phyloP scores from a whole-genome alignment of 2,113 vertebrate genomes.

The Myrmecobius fasciatus region DNA sequence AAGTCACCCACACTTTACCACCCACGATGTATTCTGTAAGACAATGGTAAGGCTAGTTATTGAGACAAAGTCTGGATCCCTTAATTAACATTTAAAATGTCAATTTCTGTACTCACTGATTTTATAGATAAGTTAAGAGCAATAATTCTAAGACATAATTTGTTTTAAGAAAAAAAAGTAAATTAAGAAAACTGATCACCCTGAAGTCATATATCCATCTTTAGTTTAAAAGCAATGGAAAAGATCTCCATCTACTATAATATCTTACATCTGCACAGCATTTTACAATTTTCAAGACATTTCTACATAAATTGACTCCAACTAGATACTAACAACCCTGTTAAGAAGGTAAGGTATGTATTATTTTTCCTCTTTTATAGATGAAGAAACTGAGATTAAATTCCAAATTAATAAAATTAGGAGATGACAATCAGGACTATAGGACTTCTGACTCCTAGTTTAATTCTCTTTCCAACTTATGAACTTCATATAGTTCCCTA shows the following conservation, averaged over 20 bases:
- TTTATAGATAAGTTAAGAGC: background rate
- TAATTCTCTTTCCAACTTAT: background rate
- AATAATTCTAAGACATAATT: slow-evolving; percentile 20
- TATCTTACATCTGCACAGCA: slow-evolving; percentile 19
- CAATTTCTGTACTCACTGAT: slow-evolving; percentile 33
- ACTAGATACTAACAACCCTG: background rate
- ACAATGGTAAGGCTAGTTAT: slow-evolving; percentile 43
- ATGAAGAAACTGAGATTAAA: background rate
- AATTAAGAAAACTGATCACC: slow-evolving; percentile 27
- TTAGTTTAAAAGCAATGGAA: slow-evolving; percentile 27
- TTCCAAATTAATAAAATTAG: background rate
- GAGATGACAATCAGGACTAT: background rate
- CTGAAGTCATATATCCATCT: slow-evolving; percentile 7
- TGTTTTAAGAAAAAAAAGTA: slow-evolving; percentile 38
- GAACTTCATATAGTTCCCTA: background rate
- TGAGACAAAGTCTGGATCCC: slow-evolving; percentile 6
- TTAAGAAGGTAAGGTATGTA: background rate
- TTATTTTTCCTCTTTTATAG: background rate
- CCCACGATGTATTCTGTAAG: slow-evolving; percentile 14
- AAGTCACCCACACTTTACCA: background rate
- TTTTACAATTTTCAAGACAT: background rate
- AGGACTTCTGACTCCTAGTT: background rate
- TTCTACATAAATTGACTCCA: background rate
- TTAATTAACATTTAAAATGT: slow-evolving; percentile 39
- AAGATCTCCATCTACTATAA: slow-evolving; percentile 18